phyloP scores from a whole-genome alignment of 2,888 invertebrate genomes.

The Tiliacea citrago region DNA sequence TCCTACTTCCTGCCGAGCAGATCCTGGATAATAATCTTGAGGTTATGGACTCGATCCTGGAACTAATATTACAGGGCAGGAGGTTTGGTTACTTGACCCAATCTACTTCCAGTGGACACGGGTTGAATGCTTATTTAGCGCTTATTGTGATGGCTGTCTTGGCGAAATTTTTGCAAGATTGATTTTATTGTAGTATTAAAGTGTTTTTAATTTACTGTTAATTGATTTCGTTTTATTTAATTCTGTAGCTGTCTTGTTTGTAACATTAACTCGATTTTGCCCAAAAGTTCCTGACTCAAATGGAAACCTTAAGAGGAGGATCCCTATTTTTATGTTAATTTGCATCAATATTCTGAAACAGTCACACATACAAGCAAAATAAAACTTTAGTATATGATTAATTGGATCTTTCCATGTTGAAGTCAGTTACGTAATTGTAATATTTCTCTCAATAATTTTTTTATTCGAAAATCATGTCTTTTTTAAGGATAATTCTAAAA shows the following conservation, averaged over 20 bases:
- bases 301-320: too few species aligned
- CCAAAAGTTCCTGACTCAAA: too few species aligned
- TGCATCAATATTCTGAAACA: too few species aligned
- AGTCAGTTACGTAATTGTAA: too few species aligned
- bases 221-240: not conserved
- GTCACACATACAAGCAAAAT: too few species aligned
- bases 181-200: not conserved
- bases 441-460: too few species aligned
- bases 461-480: too few species aligned
- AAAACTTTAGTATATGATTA: too few species aligned
- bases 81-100: conserved; percentile 71
- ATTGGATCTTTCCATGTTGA: too few species aligned
- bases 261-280: too few species aligned
- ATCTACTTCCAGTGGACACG: conserved; percentile 27
- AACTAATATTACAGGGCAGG: conserved; percentile 78
- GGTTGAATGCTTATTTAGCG: conserved; percentile 21
- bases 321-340: too few species aligned
- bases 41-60: conserved; percentile 87
- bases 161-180: conserved; percentile 32
- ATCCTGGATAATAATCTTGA: conserved; percentile 90
- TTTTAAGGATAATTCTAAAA: too few species aligned
- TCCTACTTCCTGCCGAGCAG: conserved; percentile 90
- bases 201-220: not conserved
- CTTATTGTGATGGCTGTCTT: conserved; percentile 31
- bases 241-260: not conserved